Evolutionary conservation across 2,113 vertebrate species (phyloP).

Genomic region (Phalacrocorax brasilianus): DNA sequence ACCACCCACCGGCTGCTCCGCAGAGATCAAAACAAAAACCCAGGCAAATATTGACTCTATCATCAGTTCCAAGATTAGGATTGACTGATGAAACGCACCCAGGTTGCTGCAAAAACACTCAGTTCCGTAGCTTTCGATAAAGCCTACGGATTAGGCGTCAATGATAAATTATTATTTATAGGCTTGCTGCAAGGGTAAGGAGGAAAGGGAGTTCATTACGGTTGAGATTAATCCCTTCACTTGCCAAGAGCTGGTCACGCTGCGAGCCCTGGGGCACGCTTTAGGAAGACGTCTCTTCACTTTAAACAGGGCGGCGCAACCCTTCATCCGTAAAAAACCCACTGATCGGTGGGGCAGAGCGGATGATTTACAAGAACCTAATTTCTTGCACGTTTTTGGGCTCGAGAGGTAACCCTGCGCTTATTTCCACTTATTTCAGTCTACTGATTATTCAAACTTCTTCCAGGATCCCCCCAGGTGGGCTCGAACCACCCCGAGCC

Average conservation of each 20-base stretch:
- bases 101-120: background rate
- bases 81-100: background rate
- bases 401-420: background rate
- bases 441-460: background rate
- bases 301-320: background rate
- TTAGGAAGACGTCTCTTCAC: background rate
- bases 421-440: background rate
- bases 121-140: background rate
- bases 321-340: background rate
- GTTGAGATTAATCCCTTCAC: background rate
- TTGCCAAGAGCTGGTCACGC: background rate
- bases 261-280: rapidly evolving
- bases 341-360: background rate
- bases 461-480: background rate
- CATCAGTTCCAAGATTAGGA: background rate
- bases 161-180: background rate
- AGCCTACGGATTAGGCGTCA: background rate
- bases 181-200: background rate
- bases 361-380: background rate
- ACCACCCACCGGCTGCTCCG: background rate
- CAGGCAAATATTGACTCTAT: background rate
- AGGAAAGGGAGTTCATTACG: background rate
- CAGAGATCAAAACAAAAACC: background rate
- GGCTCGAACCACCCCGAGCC: background rate
- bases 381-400: background rate